Conservation (phyloP, 2,888 invertebrate species). For the Zygothrica quintamaculata region DNA sequence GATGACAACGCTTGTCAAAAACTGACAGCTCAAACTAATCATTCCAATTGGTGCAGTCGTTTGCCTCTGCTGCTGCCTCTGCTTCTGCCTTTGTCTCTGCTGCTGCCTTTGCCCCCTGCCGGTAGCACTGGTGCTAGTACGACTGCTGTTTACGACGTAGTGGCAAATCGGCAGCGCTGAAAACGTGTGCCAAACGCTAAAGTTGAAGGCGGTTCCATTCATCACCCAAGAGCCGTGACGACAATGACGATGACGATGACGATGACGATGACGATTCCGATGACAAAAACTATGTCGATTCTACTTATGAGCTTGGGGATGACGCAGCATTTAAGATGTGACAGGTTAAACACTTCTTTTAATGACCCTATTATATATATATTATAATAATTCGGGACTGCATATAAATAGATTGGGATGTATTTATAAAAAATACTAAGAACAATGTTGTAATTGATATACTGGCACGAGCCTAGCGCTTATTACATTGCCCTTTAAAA, state of each 20-base stretch:
- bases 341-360: no score
- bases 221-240: constrained; percentile 45
- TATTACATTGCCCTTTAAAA: constrained; percentile 38
- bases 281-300: neutral
- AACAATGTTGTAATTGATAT: constrained; percentile 40
- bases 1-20: constrained; percentile 83
- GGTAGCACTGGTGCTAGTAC: neutral
- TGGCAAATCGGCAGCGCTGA: constrained; percentile 45
- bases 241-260: constrained; percentile 29
- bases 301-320: constrained; percentile 7
- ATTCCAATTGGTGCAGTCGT: constrained; percentile 60
- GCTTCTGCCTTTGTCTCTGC: neutral
- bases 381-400: no score
- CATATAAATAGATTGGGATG: constrained; percentile 19
- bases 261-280: constrained; percentile 24
- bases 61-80: constrained; percentile 9
- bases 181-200: constrained; percentile 71
- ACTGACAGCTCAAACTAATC: constrained; percentile 83
- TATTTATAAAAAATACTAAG: no score
- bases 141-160: neutral
- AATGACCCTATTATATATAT: no score
- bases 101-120: neutral
- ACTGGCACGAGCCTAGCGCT: constrained; percentile 31
- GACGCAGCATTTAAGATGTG: constrained; percentile 41
- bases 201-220: constrained; percentile 39